Evolutionary conservation across 2,113 vertebrate species (phyloP), one percentile per base, ranked within the genome.

Genomic region (Pedetes capensis): DNA sequence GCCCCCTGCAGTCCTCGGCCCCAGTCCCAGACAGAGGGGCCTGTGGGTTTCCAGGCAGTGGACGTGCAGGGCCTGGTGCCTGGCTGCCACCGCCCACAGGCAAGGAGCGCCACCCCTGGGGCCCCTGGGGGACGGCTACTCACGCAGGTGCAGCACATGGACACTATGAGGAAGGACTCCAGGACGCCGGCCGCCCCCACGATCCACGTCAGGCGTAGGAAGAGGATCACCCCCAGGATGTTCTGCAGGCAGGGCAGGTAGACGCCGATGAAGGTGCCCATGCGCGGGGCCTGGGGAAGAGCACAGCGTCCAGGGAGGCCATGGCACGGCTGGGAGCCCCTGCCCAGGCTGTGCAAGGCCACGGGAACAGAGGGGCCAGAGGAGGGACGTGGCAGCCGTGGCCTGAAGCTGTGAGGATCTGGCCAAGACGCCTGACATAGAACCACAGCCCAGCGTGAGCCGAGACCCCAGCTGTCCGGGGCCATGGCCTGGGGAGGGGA

Each of bases 221-320:
- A 99, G 89, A 99, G 98, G 97, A 99, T 99, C 78, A 99, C 99
- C 6, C 99, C 99, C 79, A 99, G 98, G 87, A 99, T 99, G 93
- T 99, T 99, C 97, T 99, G 99, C 90, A 99, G 98, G 94, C 99
- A 99, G 20, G 99, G 99, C 91, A 99, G 98, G 98, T 99, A 99
- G 61, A 99, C 99, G 0, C 99, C 99, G 76, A 99, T 99, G 97
- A 99, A 99, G 66, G 99, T 99, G 89, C 99, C 99, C 99, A 99
- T 99, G 95, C 98, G 98, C 29, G 99, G 99, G 95, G 99, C 99
- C 99, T 99, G 93, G 1, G 89, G 95, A 69, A 17, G 8, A 51
- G 55, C 1, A 1, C 7, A 0, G 2, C 5, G 34, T 75, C 32
- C 6, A 8, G 44, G 25, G 61, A 44, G 37, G 47, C 17, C 42